phyloP scores from a whole-genome alignment of 2,797 vertebrate genomes.

The Cossypha caffra region DNA sequence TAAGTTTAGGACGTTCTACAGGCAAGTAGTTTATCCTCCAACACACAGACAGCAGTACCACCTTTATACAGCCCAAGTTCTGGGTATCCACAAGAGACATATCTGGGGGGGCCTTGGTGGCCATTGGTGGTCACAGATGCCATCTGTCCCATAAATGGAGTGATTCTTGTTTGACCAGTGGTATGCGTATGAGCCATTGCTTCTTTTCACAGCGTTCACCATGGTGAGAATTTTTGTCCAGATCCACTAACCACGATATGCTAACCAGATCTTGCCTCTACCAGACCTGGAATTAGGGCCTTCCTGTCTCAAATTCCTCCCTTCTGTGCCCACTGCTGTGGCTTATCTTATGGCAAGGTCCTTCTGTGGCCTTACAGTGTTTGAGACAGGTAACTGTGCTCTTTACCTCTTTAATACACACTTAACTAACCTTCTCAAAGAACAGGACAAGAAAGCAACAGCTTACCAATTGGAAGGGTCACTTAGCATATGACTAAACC shows the following conservation, averaged over 20 bases:
- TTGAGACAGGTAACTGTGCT: not conserved
- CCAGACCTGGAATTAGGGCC: not conserved
- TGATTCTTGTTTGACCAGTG: not conserved
- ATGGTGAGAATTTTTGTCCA: not conserved
- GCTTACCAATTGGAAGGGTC: not conserved
- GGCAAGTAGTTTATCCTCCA: not conserved
- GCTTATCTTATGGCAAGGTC: not conserved
- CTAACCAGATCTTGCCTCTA: too few relatives aligned
- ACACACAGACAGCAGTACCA: not conserved
- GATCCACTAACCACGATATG: not conserved
- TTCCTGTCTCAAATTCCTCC: not conserved
- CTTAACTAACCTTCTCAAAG: not conserved
- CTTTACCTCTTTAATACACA: not conserved
- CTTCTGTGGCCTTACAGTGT: not conserved
- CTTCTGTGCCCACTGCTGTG: not conserved
- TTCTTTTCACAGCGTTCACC: not conserved
- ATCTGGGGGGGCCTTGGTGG: not conserved
- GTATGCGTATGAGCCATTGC: fast-evolving
- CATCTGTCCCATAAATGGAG: not conserved
- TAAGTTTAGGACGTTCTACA: not conserved
- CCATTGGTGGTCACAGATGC: fast-evolving
- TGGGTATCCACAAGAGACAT: fast-evolving
- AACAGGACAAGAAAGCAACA: not conserved
- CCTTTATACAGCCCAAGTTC: not conserved
- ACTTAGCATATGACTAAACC: not conserved